Conservation (phyloP, 2,113 vertebrate species). For the Aptenodytes forsteri region DNA sequence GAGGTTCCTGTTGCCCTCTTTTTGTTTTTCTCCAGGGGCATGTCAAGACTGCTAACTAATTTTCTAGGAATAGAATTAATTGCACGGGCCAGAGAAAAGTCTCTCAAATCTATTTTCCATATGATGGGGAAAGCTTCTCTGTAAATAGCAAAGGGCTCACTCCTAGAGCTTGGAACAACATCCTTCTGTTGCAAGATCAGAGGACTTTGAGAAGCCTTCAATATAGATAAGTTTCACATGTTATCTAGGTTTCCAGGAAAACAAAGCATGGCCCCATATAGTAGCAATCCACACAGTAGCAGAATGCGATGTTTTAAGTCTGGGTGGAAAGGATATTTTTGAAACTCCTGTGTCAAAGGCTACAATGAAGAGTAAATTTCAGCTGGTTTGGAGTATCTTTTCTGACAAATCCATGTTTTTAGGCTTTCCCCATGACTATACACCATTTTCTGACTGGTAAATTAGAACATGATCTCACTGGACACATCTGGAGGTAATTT, state of each 20-base stretch:
- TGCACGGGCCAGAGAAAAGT: not conserved
- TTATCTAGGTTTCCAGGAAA: not conserved
- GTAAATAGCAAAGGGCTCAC: not conserved
- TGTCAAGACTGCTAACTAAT: not conserved
- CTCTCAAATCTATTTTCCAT: not conserved
- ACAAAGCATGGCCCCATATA: not conserved
- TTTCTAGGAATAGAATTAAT: constrained; percentile 41
- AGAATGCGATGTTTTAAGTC: not conserved
- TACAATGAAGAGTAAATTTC: not conserved
- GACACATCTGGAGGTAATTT: not conserved
- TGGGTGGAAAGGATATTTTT: not conserved
- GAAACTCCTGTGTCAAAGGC: not conserved
- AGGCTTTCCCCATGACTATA: not conserved
- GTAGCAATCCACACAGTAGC: not conserved
- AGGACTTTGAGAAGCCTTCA: not conserved
- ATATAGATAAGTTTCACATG: not conserved
- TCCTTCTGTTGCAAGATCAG: not conserved
- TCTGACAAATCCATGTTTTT: not conserved
- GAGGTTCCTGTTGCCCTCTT: not conserved
- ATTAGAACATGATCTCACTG: not conserved
- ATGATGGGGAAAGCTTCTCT: not conserved
- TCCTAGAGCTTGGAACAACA: not conserved
- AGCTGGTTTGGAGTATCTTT: not conserved
- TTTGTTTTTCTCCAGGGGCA: not conserved
- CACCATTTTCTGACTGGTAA: not conserved